Evolutionary conservation across 1,140 invertebrate species (phyloP).

Genomic region (Mizuhopecten yessoensis): DNA sequence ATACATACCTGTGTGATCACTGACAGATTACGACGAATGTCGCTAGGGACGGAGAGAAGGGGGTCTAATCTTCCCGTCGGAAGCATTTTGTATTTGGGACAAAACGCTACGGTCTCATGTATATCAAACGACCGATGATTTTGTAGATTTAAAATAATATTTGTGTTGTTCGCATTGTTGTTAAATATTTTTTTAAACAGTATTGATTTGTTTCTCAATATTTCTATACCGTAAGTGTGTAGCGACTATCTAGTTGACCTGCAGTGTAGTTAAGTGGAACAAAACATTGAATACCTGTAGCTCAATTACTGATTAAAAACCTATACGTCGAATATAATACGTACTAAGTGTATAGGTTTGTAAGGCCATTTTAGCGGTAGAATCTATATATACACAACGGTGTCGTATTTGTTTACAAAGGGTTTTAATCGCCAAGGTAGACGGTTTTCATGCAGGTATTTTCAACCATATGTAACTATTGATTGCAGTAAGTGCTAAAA

Average conservation of each 20-base stretch:
- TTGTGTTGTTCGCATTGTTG: not conserved
- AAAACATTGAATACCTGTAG: conserved; percentile 3
- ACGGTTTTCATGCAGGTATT: conserved; percentile 29
- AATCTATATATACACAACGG: not conserved
- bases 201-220: conserved; percentile 12
- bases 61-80: not conserved
- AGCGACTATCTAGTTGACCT: conserved; percentile 17
- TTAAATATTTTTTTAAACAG: not conserved
- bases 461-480: not conserved
- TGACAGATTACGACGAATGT: not conserved
- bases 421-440: conserved; percentile 32
- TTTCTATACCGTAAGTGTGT: conserved; percentile 18
- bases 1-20: not conserved
- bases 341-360: not conserved
- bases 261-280: not conserved
- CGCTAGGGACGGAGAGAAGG: not conserved
- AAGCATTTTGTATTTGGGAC: not conserved
- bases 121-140: not conserved
- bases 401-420: conserved; percentile 34
- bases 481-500: conserved; percentile 34
- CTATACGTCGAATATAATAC: not conserved
- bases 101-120: not conserved
- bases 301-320: conserved; percentile 23
- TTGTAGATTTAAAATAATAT: not conserved
- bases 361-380: not conserved